Percentiles rank a stretch among this genome's conserved stretches.
phyloP scores from a whole-genome alignment of 2,113 vertebrate species.

The Oxyura jamaicensis region DNA sequence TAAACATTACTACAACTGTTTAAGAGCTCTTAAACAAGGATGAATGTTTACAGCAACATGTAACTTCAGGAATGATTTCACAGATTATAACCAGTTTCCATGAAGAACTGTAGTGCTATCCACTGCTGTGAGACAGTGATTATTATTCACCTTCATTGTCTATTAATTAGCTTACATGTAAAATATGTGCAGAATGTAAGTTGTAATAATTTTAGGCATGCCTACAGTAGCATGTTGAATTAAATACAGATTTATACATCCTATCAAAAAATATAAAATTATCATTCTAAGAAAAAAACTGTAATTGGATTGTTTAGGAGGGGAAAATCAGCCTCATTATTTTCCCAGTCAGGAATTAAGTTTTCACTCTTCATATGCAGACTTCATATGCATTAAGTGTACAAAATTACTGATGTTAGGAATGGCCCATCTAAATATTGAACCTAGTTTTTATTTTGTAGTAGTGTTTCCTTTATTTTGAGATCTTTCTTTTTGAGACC shows the following conservation, averaged over 20 bases:
- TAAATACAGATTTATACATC: conserved; percentile 31
- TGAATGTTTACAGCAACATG: background rate
- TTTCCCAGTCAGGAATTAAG: conserved; percentile 61
- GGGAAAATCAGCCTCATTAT: conserved; percentile 53
- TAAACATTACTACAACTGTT: background rate
- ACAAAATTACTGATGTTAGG: conserved; percentile 62
- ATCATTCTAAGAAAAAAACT: conserved; percentile 48
- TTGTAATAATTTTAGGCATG: background rate
- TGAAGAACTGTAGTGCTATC: background rate
- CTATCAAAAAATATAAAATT: conserved; percentile 53
- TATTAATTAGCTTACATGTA: background rate
- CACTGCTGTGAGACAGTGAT: background rate
- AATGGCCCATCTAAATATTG: conserved; percentile 56
- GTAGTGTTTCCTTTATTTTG: conserved; percentile 62
- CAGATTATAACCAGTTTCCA: background rate
- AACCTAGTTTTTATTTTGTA: conserved; percentile 63
- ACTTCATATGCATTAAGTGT: conserved; percentile 34
- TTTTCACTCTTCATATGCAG: conserved; percentile 54
- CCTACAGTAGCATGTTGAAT: conserved; percentile 34
- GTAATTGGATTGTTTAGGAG: conserved; percentile 43
- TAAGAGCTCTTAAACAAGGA: background rate
- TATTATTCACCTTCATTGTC: background rate
- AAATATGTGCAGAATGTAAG: background rate
- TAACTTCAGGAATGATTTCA: background rate
- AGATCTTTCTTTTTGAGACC: conserved; percentile 55